A percentile compares a stretch with the other conserved stretches of the same genome.
phyloP scores from a whole-genome alignment of 2,797 vertebrate species.

The Malacoraja senta region DNA sequence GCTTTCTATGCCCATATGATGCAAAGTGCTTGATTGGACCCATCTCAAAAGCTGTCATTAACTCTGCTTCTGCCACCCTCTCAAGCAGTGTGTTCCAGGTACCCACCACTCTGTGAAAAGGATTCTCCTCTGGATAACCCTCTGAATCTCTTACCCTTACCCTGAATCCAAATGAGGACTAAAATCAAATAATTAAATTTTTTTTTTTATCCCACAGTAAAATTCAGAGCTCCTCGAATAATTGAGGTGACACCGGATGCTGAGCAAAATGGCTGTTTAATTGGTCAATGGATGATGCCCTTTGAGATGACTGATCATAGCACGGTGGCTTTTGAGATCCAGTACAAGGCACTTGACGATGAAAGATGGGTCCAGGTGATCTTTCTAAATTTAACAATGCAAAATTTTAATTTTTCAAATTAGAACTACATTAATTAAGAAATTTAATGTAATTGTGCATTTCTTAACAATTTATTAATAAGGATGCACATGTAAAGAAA shows the following conservation, averaged over 20 bases:
- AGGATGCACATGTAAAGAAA: background rate
- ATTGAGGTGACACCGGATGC: background rate
- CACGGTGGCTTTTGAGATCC: constrained; percentile 14
- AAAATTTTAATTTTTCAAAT: background rate
- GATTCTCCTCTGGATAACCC: too few relatives aligned
- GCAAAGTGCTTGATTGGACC: too few relatives aligned
- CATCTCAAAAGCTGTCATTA: too few relatives aligned
- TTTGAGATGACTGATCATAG: background rate
- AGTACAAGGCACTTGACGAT: background rate
- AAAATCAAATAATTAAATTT: background rate
- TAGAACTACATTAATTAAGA: background rate
- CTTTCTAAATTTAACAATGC: background rate
- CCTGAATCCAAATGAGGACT: too few relatives aligned
- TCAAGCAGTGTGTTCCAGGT: too few relatives aligned
- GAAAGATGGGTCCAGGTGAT: constrained; percentile 33
- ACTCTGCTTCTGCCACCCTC: too few relatives aligned
- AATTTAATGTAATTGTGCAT: background rate
- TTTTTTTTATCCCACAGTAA: constrained; percentile 38
- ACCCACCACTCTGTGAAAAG: too few relatives aligned
- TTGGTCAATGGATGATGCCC: constrained; percentile 34
- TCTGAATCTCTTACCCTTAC: too few relatives aligned
- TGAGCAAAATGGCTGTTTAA: constrained; percentile 37
- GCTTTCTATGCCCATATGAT: too few relatives aligned
- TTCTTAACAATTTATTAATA: background rate
- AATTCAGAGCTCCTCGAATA: constrained; percentile 39